These are phyloP conservation scores for Hetaerina titia DNA, from an alignment of 2,888 invertebrate species.

Conservation along the genomic window DNA sequence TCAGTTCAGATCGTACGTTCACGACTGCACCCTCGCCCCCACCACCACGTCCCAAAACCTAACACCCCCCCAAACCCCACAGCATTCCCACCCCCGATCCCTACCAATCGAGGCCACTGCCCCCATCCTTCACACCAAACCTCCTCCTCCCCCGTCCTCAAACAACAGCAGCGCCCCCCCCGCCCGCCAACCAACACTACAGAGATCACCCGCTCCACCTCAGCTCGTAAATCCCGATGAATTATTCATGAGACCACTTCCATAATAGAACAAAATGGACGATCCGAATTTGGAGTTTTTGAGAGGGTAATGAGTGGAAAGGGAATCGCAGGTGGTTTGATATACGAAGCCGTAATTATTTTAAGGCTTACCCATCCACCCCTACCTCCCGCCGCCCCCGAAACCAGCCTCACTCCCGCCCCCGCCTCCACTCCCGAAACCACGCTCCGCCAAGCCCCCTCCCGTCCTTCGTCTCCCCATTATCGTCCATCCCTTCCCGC, in stretches of 20 bases:
- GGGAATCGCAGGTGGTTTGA: conserved; percentile 52
- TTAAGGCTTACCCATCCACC: conserved; percentile 13
- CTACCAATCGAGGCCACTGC: too few relatives aligned
- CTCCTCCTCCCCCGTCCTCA: neutral
- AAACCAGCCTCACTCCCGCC: neutral
- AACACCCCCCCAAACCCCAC: neutral
- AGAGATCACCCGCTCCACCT: neutral
- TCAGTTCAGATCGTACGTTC: neutral
- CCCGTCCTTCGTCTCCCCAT: too few relatives aligned
- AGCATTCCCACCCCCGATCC: neutral
- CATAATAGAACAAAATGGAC: conserved; percentile 56
- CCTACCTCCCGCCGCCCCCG: neutral
- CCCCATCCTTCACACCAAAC: too few relatives aligned
- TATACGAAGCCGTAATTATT: conserved; percentile 54
- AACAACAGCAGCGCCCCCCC: too few relatives aligned
- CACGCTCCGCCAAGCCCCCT: neutral
- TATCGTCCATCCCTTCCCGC: too few relatives aligned
- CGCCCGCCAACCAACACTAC: too few relatives aligned
- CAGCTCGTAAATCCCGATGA: conserved; percentile 24
- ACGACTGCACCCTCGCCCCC: neutral
- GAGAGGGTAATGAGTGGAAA: conserved; percentile 49
- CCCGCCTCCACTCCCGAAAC: neutral
- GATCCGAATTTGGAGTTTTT: conserved; percentile 51
- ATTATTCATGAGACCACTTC: conserved; percentile 52
- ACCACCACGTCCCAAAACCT: neutral